Conservation (phyloP, 2,797 vertebrate genomes). For the Lindbergichthys nudifrons region DNA sequence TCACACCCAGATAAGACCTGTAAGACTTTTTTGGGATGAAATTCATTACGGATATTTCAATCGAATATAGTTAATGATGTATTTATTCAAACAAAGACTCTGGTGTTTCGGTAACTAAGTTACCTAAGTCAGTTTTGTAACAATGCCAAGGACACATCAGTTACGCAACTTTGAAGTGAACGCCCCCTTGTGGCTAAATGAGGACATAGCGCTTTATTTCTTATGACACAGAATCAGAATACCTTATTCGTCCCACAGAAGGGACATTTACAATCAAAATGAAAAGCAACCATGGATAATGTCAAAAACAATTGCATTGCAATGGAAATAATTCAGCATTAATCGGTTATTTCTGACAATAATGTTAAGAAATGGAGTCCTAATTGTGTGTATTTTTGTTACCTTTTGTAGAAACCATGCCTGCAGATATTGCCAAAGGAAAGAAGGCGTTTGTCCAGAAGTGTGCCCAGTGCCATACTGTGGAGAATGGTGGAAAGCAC, state of each 20-base stretch:
- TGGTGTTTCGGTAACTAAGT: not conserved
- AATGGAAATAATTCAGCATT: too few species aligned
- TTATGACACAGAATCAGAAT: not conserved
- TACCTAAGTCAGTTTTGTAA: constrained; percentile 27
- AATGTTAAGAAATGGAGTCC: not conserved
- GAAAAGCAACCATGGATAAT: not conserved
- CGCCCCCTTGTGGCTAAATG: constrained; percentile 46
- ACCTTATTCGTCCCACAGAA: too few species aligned
- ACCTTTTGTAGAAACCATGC: constrained; percentile 71
- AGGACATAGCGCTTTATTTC: fast-evolving
- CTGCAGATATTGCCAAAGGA: constrained; percentile 82
- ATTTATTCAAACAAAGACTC: not conserved
- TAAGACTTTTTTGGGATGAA: too few species aligned
- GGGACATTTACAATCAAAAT: too few species aligned
- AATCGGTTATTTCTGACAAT: not conserved
- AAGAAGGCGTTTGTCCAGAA: constrained; percentile 89
- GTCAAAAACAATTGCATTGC: too few species aligned
- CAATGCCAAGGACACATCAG: not conserved
- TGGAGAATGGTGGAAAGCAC: constrained; percentile 87
- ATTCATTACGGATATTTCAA: too few species aligned
- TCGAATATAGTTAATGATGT: fast-evolving
- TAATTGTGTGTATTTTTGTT: not conserved
- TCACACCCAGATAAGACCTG: too few species aligned
- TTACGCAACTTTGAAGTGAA: constrained; percentile 33
- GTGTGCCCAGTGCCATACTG: constrained; percentile 87